These are phyloP conservation scores for Acropora tenuis DNA, from an alignment of 64 coral and sea anemone species.

Conservation along the genomic window DNA sequence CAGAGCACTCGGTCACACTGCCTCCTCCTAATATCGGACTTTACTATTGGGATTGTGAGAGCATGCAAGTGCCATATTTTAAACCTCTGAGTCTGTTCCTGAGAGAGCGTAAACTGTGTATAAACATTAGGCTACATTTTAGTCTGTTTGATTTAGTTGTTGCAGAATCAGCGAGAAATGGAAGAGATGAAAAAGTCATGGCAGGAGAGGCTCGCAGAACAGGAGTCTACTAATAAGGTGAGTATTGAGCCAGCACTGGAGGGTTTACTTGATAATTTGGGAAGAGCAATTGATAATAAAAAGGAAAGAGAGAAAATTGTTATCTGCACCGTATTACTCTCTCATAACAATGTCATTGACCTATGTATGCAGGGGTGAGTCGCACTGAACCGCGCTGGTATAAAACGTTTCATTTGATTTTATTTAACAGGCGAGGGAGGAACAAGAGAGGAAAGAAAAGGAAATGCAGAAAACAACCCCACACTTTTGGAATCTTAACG, in stretches of 20 bases:
- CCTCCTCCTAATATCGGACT: no score
- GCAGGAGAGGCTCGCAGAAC: slow-evolving; percentile 81
- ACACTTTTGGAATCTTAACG: slow-evolving; percentile 97
- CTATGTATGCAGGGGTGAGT: not conserved
- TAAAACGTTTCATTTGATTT: not conserved
- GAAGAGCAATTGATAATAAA: no score
- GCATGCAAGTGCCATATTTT: no score
- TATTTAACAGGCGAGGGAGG: slow-evolving; percentile 80
- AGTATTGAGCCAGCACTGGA: no score
- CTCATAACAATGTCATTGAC: no score
- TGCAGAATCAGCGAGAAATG: slow-evolving; percentile 90
- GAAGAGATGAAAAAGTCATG: slow-evolving; percentile 96
- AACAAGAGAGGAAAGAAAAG: slow-evolving; percentile 83
- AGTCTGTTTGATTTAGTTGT: slow-evolving; percentile 50
- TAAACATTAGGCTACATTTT: not conserved
- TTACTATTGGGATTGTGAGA: no score
- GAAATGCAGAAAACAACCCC: slow-evolving; percentile 85
- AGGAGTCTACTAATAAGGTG: slow-evolving; percentile 88
- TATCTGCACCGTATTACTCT: no score
- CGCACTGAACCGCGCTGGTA: no score
- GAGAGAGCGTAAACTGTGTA: not conserved
- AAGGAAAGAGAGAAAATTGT: no score
- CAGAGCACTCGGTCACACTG: no score
- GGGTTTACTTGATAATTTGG: no score
- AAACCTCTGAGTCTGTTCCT: not conserved